Evolutionary conservation across 2,797 vertebrate species (phyloP).

Genomic region (Takifugu ocellatus): DNA sequence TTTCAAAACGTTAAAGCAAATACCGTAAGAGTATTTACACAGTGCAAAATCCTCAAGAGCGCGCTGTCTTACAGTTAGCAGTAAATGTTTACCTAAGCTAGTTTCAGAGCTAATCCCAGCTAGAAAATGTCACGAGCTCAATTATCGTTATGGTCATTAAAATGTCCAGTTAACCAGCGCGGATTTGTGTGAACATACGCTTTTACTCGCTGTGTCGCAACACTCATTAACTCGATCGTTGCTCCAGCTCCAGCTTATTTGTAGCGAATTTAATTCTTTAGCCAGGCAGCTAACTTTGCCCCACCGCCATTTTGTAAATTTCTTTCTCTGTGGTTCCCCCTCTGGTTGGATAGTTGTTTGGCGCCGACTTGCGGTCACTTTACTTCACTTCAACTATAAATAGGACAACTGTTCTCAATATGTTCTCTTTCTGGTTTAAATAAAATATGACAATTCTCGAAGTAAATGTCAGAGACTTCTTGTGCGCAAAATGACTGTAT

Average conservation of each 20-base stretch:
- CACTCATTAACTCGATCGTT: slow-evolving; percentile 17
- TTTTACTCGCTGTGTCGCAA: slow-evolving; percentile 24
- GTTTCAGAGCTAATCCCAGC: slow-evolving; percentile 20
- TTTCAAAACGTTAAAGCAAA: not conserved
- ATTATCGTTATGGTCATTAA: not conserved
- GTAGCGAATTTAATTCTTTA: slow-evolving; percentile 46
- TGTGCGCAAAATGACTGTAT: too few species aligned
- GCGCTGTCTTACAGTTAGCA: not conserved
- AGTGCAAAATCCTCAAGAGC: too few species aligned
- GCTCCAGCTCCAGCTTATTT: slow-evolving; percentile 10
- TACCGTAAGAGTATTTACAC: not conserved
- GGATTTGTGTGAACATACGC: slow-evolving; percentile 30
- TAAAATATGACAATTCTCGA: too few species aligned
- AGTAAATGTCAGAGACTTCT: too few species aligned
- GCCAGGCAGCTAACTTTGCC: slow-evolving; percentile 36
- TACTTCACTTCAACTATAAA: too few species aligned
- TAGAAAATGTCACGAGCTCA: not conserved
- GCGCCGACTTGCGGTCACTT: slow-evolving; percentile 21
- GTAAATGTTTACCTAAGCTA: slow-evolving; percentile 17
- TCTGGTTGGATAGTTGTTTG: not conserved
- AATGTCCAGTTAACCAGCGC: not conserved
- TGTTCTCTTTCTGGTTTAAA: too few species aligned
- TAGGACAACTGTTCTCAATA: too few species aligned
- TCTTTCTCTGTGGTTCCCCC: slow-evolving; percentile 3
- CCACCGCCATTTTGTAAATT: slow-evolving; percentile 41